Base-by-base conservation (phyloP, 92 coral and sea anemone genomes). In the Porites rus region DNA sequence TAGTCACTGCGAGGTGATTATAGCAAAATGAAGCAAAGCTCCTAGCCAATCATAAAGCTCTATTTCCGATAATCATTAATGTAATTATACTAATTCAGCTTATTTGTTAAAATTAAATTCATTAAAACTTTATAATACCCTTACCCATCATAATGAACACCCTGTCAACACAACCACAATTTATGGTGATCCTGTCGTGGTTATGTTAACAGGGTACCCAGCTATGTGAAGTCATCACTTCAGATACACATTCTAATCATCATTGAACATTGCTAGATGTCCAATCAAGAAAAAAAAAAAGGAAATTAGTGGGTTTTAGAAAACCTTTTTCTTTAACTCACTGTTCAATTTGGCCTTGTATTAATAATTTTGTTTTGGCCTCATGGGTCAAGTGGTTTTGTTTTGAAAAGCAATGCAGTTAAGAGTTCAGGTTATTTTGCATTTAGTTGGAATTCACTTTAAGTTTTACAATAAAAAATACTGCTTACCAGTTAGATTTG, bases 231-330 rank as follows among this genome's bases (percentile, higher is more conserved):
- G 16, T 53, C 20, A 12, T 13, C 80, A 14, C 70, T 50, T 60
- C 52, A 51, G 56, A 10, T 6, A 56, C 63, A 50, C 8, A 61
- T 46, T 81, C 68, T 58, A 2, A 31, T 59, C 75, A 64, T 74
- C 77, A 83, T 8, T 83, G 80, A 20, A 83, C 18, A 51, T 31
- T 46, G 73, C 80, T 83, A 65, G 51, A 73, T 73, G 51, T 74
- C 54, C 63, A 83, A 73, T 73, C 62, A 64, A 62, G n/a, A 61
- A 63, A 22, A 74, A 13, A 21, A 16, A 74, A 13, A 51, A 17
- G n/a, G 19, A 43, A n/a, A 63, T 53, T 28, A 70, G 80, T 17
- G 16, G 9, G 12, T 21, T n/a, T 76, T 58, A 8, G 13, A 6
- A 11, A 12, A 19, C 21, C 21, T 2, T 65, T 52, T 19, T 50